These are phyloP conservation scores for Salvelinus alpinus DNA, from an alignment of 2,113 vertebrate genomes.

Conservation along the genomic window DNA sequence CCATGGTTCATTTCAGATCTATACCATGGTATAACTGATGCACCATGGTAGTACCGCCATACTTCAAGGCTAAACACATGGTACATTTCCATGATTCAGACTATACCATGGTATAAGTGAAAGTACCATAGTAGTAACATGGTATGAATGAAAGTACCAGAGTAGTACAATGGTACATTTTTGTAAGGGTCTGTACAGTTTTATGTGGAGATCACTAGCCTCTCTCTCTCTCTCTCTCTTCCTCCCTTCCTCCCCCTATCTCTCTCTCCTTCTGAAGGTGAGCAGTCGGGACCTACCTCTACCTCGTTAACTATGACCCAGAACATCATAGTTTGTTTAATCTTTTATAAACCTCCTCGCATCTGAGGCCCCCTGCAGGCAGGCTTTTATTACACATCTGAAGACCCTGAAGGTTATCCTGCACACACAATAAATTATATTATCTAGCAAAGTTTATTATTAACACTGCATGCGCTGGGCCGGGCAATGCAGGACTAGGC, in stretches of 20 bases:
- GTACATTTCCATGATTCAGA: too few species aligned
- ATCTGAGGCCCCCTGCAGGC: slow-evolving; percentile 47
- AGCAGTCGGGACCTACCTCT: slow-evolving; percentile 46
- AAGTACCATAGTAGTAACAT: too few species aligned
- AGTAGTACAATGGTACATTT: too few species aligned
- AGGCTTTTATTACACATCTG: slow-evolving; percentile 56
- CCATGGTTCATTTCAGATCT: too few species aligned
- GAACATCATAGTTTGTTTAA: slow-evolving; percentile 63
- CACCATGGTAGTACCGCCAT: too few species aligned
- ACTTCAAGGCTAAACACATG: too few species aligned
- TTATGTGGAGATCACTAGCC: too few species aligned
- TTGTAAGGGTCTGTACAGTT: too few species aligned
- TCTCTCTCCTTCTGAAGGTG: slow-evolving; percentile 24
- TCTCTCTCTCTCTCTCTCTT: too few species aligned
- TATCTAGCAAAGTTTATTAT: slow-evolving; percentile 64
- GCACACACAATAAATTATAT: slow-evolving; percentile 57
- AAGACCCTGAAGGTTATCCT: slow-evolving; percentile 52
- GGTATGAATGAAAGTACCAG: too few species aligned
- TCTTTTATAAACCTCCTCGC: slow-evolving; percentile 55
- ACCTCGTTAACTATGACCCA: slow-evolving; percentile 53
- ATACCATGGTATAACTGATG: too few species aligned
- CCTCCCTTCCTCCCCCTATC: neutral
- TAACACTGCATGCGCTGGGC: slow-evolving; percentile 51
- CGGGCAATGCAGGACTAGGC: slow-evolving; percentile 34
- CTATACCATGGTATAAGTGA: too few species aligned